Evolutionary conservation across 92 coral and sea anemone genomes (phyloP).

Genomic region (Pocillopora meandrina): DNA sequence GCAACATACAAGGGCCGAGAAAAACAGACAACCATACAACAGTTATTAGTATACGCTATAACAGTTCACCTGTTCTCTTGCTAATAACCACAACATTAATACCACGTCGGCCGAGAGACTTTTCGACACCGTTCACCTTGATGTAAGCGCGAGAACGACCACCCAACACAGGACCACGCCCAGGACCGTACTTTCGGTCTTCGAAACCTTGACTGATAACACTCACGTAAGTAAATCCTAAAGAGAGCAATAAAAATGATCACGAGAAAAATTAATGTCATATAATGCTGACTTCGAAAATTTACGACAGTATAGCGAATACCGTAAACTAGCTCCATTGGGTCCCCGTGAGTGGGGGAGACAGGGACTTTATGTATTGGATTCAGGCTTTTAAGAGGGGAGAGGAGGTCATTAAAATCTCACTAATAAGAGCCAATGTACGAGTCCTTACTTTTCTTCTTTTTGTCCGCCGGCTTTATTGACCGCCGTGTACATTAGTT

Average conservation of each 20-base stretch:
- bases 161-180: neutral
- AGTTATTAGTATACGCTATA: neutral
- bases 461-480: too few relatives aligned
- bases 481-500: too few relatives aligned
- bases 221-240: neutral
- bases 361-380: too few relatives aligned
- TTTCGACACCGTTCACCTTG: conserved; percentile 32
- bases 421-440: too few relatives aligned
- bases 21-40: neutral
- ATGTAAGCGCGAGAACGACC: conserved; percentile 32
- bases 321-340: too few relatives aligned
- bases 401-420: too few relatives aligned
- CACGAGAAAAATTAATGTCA: too few relatives aligned
- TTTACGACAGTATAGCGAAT: too few relatives aligned
- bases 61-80: conserved; percentile 29
- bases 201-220: conserved; percentile 41
- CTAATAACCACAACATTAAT: conserved; percentile 24
- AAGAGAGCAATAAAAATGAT: neutral
- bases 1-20: neutral
- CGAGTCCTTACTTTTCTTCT: too few relatives aligned
- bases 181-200: conserved; percentile 2
- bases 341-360: too few relatives aligned
- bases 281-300: too few relatives aligned
- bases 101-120: conserved; percentile 17
- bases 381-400: too few relatives aligned